These are phyloP conservation scores for Petrolisthes cinctipes DNA, from an alignment of 2,888 invertebrate genomes.

Conservation along the genomic window DNA sequence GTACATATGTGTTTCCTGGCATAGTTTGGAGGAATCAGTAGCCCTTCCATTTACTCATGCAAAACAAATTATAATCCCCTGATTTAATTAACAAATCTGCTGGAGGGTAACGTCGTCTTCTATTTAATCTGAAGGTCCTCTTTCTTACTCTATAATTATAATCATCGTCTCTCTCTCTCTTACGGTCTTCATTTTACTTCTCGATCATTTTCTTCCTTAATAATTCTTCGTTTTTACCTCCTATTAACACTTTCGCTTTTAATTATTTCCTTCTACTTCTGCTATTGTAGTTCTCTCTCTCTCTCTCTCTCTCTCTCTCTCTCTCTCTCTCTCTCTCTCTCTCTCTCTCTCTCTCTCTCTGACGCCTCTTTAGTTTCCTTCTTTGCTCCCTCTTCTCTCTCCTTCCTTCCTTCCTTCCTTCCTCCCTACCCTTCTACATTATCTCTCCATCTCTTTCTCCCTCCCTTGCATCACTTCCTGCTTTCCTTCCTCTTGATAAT, in stretches of 20 bases:
- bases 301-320: constrained; percentile 7
- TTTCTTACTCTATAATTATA: too few species aligned
- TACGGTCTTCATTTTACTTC: not conserved
- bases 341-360: constrained; percentile 4
- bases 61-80: too few species aligned
- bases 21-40: too few species aligned
- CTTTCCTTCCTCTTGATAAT: not conserved
- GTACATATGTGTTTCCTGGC: too few species aligned
- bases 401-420: not conserved
- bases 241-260: not conserved
- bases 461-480: not conserved
- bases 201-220: not conserved
- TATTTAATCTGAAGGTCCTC: too few species aligned
- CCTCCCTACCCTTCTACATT: not conserved
- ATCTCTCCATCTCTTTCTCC: not conserved
- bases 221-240: not conserved
- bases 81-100: too few species aligned
- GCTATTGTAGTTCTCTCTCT: not conserved
- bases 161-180: not conserved
- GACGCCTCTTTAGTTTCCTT: not conserved
- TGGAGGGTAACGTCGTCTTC: too few species aligned
- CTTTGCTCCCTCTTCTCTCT: not conserved
- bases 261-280: too few species aligned
- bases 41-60: too few species aligned
- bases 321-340: constrained; percentile 19